Conservation (phyloP, 2,888 invertebrate genomes). For the Nomada ferruginata region DNA sequence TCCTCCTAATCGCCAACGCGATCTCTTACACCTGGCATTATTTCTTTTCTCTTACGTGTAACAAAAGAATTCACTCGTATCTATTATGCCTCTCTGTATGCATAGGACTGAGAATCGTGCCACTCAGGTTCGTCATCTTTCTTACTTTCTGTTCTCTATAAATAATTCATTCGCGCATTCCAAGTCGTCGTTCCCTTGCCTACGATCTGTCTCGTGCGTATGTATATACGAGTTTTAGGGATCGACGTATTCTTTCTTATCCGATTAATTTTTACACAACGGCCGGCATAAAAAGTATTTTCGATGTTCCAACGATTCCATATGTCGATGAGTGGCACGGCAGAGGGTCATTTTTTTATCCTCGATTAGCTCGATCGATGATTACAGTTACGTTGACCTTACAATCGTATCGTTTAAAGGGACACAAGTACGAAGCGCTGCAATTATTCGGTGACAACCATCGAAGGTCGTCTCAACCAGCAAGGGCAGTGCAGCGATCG, state of each 20-base stretch:
- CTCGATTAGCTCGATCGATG: neutral
- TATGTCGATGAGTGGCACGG: constrained; percentile 8
- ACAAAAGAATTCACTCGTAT: constrained; percentile 23
- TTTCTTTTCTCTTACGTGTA: constrained; percentile 15
- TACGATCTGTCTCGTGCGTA: constrained; percentile 23
- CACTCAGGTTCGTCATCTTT: constrained; percentile 55
- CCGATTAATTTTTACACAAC: neutral
- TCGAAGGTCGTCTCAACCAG: neutral
- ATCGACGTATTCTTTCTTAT: constrained; percentile 22
- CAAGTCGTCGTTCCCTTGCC: constrained; percentile 61
- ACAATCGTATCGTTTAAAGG: neutral
- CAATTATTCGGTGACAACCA: neutral
- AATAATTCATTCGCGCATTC: constrained; percentile 77
- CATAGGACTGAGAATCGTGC: constrained; percentile 38
- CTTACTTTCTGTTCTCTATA: constrained; percentile 67
- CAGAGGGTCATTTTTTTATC: neutral
- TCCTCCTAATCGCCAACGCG: neutral
- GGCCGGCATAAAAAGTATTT: neutral
- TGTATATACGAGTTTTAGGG: neutral
- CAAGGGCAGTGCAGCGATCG: neutral
- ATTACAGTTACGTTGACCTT: neutral
- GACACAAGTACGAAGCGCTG: neutral
- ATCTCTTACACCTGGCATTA: neutral
- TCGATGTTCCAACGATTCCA: neutral
- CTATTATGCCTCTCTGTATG: constrained; percentile 11